Base-by-base conservation (phyloP, 2,797 vertebrate genomes). In the Sebastes minor region DNA sequence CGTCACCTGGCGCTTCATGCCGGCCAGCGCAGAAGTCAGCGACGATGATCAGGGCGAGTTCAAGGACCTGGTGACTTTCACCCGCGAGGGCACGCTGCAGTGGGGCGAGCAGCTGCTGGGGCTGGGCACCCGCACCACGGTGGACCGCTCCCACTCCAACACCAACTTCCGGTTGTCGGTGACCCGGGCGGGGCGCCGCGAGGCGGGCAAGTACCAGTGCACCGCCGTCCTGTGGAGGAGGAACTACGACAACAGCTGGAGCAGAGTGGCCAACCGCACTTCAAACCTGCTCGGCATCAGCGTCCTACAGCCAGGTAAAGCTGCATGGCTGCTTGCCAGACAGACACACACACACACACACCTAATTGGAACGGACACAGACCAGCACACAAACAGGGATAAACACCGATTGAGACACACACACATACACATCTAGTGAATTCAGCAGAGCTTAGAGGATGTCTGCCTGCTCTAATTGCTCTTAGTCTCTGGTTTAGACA, bases 251-350 rank as follows among this genome's bases (percentile, higher is more conserved):
- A 95, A 94, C 92, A 97, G 95, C 91, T 99, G 98, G 98, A 97
- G 94, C 0, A 93, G 95, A 68, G 95, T 99, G 72, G 97, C 97
- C 0, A 98, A 98, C 93, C 96, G 97, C 80, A 97, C 97, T 12
- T 99, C 98, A 88, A 99, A 99, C 94, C 95, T 98, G 85, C 95
- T 99, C 74, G 98, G 99, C 87, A 99, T 99, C 92, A 96, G 96
- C 14, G 97, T 99, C 35, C 94, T 97, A 68, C 96, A 98, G 89
- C 98, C 98, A 64, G 98, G 98, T 99, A 89, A 94, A 90, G 75
- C 73, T 49, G 62, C 72, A 56, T 64, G 78, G 30, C 71, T 32
- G 52, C 46, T 49, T 67, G 73, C 77, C 74, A 81, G 76, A 6
- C 67, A 73, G 74, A 83, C 71, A 78, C 66, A 81, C 69, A 64